A percentile compares a stretch with the other conserved stretches of the same genome.
phyloP scores from a whole-genome alignment of 2,888 invertebrate species.

The Acanthosepion esculentum region DNA sequence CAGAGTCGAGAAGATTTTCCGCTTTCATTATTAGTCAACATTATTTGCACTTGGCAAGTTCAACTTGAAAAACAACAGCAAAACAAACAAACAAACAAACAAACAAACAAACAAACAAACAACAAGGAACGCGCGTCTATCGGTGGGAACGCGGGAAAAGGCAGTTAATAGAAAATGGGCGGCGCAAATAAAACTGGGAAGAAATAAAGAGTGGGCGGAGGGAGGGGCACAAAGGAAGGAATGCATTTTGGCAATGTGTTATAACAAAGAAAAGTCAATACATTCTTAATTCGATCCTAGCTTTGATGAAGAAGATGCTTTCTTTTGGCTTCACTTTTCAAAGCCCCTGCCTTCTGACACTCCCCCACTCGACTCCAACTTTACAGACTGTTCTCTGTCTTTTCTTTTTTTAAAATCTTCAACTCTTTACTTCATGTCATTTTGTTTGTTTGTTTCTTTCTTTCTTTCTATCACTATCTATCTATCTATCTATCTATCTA shows the following conservation, averaged over 20 bases:
- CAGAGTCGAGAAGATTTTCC: no score
- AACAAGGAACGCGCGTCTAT: neutral
- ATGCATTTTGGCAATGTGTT: neutral
- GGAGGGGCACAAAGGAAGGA: neutral
- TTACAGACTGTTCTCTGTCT: no score
- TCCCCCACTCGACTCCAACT: neutral
- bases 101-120: neutral
- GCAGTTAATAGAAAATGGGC: neutral
- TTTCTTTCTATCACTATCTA: no score
- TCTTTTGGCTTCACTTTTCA: neutral
- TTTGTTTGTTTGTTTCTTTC: no score
- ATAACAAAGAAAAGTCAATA: neutral
- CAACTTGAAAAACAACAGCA: neutral
- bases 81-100: neutral
- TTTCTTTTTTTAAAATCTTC: no score
- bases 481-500: no score
- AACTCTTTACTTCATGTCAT: no score
- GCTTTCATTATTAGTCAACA: neutral
- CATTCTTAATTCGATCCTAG: neutral
- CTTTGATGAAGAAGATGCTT: neutral
- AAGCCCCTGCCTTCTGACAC: neutral
- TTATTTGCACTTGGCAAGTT: neutral
- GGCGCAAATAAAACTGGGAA: neutral
- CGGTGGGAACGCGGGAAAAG: neutral
- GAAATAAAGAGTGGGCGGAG: neutral